phyloP scores from a whole-genome alignment of 2,888 invertebrate genomes.

The Myathropa florea region DNA sequence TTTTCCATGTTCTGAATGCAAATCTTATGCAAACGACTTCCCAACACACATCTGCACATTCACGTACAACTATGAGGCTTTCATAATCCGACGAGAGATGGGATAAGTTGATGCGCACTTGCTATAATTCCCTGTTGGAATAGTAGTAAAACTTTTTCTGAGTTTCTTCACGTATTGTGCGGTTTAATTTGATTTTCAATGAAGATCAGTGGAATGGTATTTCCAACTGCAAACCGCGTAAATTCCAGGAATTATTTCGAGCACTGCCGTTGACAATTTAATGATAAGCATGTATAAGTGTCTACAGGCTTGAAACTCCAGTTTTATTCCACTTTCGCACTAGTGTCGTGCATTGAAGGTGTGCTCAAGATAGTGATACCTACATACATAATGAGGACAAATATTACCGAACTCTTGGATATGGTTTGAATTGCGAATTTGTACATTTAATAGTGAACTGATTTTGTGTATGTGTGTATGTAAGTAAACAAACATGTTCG shows the following conservation, averaged over 20 bases:
- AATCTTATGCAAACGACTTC: constrained; percentile 67
- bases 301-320: constrained; percentile 33
- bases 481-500: too few relatives aligned
- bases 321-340: background rate
- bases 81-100: constrained; percentile 62
- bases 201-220: constrained; percentile 62
- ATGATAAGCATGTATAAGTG: constrained; percentile 50
- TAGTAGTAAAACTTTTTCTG: constrained; percentile 59
- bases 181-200: constrained; percentile 68
- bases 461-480: too few relatives aligned
- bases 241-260: constrained; percentile 62
- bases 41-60: constrained; percentile 20
- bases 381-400: constrained; percentile 11
- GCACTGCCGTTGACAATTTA: constrained; percentile 62
- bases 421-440: background rate
- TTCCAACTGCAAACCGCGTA: constrained; percentile 56
- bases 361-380: constrained; percentile 7
- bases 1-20: constrained; percentile 55
- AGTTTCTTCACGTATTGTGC: constrained; percentile 66
- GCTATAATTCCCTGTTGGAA: constrained; percentile 52
- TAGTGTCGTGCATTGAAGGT: background rate
- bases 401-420: constrained; percentile 14
- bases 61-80: constrained; percentile 50
- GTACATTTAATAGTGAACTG: too few relatives aligned
- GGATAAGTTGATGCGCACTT: constrained; percentile 67